Base-by-base conservation (phyloP, 2,113 vertebrate species). In the Amia ocellicauda region DNA sequence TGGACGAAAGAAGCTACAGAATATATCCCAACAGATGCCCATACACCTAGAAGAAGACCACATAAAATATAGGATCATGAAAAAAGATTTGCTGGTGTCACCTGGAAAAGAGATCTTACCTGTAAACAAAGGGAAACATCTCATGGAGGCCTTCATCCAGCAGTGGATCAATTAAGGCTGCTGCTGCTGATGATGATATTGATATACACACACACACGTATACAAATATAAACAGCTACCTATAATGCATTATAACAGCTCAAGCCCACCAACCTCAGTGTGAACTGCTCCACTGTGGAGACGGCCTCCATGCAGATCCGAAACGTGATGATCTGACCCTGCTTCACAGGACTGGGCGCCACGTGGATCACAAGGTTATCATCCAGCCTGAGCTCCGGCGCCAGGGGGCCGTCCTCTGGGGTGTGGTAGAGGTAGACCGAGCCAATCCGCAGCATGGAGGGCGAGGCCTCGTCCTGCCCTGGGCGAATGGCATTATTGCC, bases 251-350 rank as follows among this genome's bases (percentile, higher is more conserved):
- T n/a, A 14, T 16, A 3, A 8, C 4, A n/a, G n/a, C 13, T 14
- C 4, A 47, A 47, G 14, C 16, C 23, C 51, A 58, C 90, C 80
- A 82, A 93, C 95, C 93, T 91, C 28, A 98, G 70, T 0, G 89
- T 93, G 75, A 98, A 95, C 75, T 91, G 91, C 40, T 97, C 91
- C 41, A 72, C 83, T 26, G 74, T 68, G 0, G 95, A 92, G 55
- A 84, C 73, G 0, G 91, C 83, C 64, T 80, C 83, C 83, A 98
- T 88, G 61, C 88, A 91, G 40, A 98, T 63, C 2, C 89, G 80
- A 60, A 98, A 96, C 43, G 89, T 90, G 68, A 95, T 91, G 0
- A 83, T 81, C 19, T 91, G 95, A 8, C 94, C 95, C 43, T 93
- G 93, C 41, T 89, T 92, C 57, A 99, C 80, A 0, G 94, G 93